Evolutionary conservation across 1,140 invertebrate genomes (phyloP).

Genomic region (Hirudo medicinalis): DNA sequence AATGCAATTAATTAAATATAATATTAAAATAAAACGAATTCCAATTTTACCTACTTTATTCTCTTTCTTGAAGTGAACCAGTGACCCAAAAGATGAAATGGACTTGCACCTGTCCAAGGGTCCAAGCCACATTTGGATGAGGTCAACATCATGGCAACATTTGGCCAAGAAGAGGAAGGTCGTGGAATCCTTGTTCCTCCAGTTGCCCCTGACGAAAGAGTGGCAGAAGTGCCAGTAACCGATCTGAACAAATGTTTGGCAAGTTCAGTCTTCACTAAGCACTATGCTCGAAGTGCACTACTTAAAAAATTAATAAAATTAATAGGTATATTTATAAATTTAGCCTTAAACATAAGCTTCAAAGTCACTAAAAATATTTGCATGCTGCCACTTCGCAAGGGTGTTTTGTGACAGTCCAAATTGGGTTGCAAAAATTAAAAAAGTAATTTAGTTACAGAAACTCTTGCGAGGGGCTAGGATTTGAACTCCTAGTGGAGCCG

Average conservation of each 20-base stretch:
- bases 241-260: conserved; percentile 25
- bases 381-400: too few species aligned
- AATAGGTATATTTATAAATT: not conserved
- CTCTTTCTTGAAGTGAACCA: conserved; percentile 39
- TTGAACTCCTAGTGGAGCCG: too few species aligned
- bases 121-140: conserved; percentile 43
- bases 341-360: not conserved
- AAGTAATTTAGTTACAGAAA: too few species aligned
- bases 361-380: too few species aligned
- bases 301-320: not conserved
- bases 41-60: conserved; percentile 29
- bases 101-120: conserved; percentile 31
- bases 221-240: conserved; percentile 46
- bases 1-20: too few species aligned
- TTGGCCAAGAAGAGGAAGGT: conserved; percentile 43
- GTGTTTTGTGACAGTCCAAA: too few species aligned
- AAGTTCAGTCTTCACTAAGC: too few species aligned
- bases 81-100: conserved; percentile 43
- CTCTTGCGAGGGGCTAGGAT: too few species aligned
- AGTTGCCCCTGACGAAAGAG: conserved; percentile 45
- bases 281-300: too few species aligned
- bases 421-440: too few species aligned
- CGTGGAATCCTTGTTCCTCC: conserved; percentile 38
- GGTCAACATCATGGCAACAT: conserved; percentile 46
- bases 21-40: too few species aligned